These are phyloP conservation scores for Erpornis zantholeuca DNA, from an alignment of 2,113 vertebrate species.

Conservation along the genomic window DNA sequence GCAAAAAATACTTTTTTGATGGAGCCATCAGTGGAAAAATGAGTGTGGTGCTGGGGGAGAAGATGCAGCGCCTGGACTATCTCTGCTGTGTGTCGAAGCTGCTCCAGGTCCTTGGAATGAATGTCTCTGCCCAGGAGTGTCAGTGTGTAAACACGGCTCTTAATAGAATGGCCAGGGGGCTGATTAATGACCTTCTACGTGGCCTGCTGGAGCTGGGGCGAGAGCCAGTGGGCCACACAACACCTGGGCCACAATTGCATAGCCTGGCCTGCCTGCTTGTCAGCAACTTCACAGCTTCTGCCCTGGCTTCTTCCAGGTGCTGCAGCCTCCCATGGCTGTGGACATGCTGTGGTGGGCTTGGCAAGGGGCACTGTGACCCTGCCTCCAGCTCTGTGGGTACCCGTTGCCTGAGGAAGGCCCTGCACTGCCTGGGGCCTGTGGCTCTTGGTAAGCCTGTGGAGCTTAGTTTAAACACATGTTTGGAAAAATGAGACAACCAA, in stretches of 20 bases:
- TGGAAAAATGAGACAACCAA: not conserved
- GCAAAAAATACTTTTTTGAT: not conserved
- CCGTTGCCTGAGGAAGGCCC: not conserved
- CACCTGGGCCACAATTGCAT: too few species aligned
- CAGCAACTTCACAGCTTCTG: not conserved
- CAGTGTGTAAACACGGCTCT: not conserved
- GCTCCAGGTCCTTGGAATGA: not conserved
- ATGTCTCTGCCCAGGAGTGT: not conserved
- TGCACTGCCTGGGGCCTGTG: not conserved
- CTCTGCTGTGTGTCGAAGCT: not conserved
- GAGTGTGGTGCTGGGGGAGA: not conserved
- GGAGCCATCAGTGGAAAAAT: not conserved
- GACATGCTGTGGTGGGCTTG: not conserved
- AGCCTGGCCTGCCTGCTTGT: not conserved
- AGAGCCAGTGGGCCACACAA: not conserved
- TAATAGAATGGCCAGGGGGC: not conserved
- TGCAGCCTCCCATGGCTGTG: accelerated
- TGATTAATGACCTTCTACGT: not conserved
- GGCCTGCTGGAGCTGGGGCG: not conserved
- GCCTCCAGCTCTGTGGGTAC: not conserved
- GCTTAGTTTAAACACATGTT: not conserved
- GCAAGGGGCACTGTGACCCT: not conserved
- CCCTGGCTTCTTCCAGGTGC: not conserved
- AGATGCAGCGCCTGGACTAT: not conserved
- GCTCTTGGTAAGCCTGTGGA: not conserved